Base-by-base conservation (phyloP, 2,888 invertebrate genomes). In the Vesta saturnalis region DNA sequence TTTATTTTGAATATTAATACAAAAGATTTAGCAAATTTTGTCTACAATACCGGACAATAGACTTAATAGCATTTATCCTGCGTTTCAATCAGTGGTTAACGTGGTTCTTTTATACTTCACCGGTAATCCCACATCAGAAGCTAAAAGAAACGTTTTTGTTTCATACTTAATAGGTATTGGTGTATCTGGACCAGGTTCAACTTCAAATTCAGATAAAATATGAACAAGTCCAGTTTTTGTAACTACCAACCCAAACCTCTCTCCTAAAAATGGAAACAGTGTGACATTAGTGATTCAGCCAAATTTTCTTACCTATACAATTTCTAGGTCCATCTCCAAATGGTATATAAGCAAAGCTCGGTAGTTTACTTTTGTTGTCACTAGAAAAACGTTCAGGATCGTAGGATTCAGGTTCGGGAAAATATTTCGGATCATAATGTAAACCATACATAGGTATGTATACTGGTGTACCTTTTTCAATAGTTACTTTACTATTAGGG, bases 341-440 rank as follows among this genome's bases (percentile, higher is more conserved):
- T 4, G 67, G 65, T 18, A 70, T 16, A 54, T 60, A 70, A 0
- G 49, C 12, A 47, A 63, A 54, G 4, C 22, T 46, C 0, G 23
- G 54, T 49, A 47, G 43, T 5, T 46, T 23, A 5, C 1, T 18
- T 43, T 63, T 63, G 52, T 78, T 79, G 52, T 80, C 81, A 0
- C 76, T 75, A 0, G 68, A 73, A 76, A 84, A 84, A 52, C 84
- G 69, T 62, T 83, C 82, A 0, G 85, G 85, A 72, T 84, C 78
- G 71, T 83, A 85, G 61, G 75, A 74, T 14, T 81, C 74, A 0
- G 85, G 84, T 60, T 84, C 77, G 0, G 82, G 80, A 71, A 77
- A 85, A 74, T 81, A 80, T 30, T 80, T 64, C 0, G 78, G 75
- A 72, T 84, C 82, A 30, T 77, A 74, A 58, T 85, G 85, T 10